These are phyloP conservation scores for Zele albiditarsus DNA, from an alignment of 2,888 invertebrate species.

Conservation along the genomic window DNA sequence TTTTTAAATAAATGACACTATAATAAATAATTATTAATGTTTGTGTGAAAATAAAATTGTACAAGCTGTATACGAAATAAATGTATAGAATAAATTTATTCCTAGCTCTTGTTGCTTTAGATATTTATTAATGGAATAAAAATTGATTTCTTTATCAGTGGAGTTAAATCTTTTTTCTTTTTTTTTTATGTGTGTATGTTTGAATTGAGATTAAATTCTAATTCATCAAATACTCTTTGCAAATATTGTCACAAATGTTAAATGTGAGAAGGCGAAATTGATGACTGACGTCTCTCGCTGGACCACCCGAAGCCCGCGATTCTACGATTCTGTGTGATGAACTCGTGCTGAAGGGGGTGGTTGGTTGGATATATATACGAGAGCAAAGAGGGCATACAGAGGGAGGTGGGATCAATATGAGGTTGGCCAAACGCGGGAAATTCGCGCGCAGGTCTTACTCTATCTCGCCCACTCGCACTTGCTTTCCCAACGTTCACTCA, in stretches of 20 bases:
- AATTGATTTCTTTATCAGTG: too few species aligned
- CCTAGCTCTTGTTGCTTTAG: too few species aligned
- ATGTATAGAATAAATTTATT: too few species aligned
- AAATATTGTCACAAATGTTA: constrained; percentile 1
- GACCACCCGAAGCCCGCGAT: constrained; percentile 62
- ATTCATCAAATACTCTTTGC: background rate
- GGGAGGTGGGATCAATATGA: constrained; percentile 71
- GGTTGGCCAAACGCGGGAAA: constrained; percentile 72
- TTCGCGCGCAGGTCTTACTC: constrained; percentile 72
- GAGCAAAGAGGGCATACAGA: constrained; percentile 42
- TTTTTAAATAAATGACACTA: background rate
- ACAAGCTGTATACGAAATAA: too few species aligned
- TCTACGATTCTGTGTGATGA: constrained; percentile 62
- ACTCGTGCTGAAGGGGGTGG: constrained; percentile 50
- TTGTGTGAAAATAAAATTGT: background rate
- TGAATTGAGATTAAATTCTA: background rate
- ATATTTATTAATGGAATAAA: too few species aligned
- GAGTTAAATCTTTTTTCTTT: background rate
- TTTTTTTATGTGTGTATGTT: constrained; percentile 3
- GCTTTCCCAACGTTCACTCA: constrained; percentile 38
- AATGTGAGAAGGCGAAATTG: constrained; percentile 4
- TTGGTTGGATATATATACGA: constrained; percentile 32
- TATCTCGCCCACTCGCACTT: constrained; percentile 40
- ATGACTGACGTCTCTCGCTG: constrained; percentile 48
- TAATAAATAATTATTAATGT: background rate